Evolutionary conservation across 2,797 vertebrate genomes (phyloP).

Genomic region (Ctenosaura bakeri): DNA sequence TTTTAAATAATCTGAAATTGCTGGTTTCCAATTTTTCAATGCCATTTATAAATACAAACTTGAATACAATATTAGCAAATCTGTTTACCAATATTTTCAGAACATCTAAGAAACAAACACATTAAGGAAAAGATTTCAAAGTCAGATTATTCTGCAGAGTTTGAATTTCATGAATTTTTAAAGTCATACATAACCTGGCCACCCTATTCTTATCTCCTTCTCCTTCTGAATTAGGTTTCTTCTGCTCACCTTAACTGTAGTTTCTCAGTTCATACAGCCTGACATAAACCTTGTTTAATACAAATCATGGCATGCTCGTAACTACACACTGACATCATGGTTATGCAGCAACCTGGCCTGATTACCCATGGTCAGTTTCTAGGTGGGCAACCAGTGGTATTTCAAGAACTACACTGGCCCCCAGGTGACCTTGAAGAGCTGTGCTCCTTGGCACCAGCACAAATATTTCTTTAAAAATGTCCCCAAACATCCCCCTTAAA

Average conservation of each 20-base stretch:
- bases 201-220: neutral
- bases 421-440: too few species aligned
- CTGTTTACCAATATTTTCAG: neutral
- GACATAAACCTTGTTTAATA: too few species aligned
- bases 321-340: too few species aligned
- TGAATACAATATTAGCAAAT: neutral
- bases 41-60: neutral
- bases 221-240: neutral
- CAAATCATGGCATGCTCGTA: too few species aligned
- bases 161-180: neutral
- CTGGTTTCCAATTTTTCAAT: neutral
- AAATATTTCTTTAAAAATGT: too few species aligned
- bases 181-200: neutral
- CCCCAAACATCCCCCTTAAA: too few species aligned
- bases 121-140: constrained; percentile 6
- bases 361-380: too few species aligned
- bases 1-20: neutral
- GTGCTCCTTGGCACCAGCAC: too few species aligned
- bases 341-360: too few species aligned
- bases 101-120: neutral
- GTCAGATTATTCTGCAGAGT: neutral
- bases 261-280: too few species aligned
- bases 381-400: too few species aligned
- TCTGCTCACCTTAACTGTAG: neutral
- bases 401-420: too few species aligned